Percentiles rank a stretch among this genome's conserved stretches.
Conservation (phyloP, 2,888 invertebrate genomes). For the Ophion ellenae region DNA sequence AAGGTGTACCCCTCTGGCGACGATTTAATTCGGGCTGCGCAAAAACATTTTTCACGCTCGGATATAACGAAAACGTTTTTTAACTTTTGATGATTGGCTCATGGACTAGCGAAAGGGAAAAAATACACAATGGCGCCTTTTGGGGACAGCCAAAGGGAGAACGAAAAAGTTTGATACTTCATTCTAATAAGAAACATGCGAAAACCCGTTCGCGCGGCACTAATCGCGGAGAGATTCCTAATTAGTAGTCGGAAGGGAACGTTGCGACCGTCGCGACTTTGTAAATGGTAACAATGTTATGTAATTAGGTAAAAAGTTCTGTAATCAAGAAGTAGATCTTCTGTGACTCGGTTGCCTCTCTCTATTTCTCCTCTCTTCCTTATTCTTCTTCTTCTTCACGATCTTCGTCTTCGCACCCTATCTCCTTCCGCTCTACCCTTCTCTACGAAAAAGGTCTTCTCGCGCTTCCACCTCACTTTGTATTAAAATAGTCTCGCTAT, state of each 20-base stretch:
- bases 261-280: conserved; percentile 78
- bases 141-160: neutral
- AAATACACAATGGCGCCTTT: conserved; percentile 13
- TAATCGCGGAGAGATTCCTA: conserved; percentile 76
- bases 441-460: conserved; percentile 44
- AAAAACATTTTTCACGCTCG: neutral
- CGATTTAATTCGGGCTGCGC: too few relatives aligned
- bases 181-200: conserved; percentile 63
- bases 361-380: conserved; percentile 48
- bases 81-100: conserved; percentile 18
- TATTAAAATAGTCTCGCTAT: conserved; percentile 81
- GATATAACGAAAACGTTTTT: conserved; percentile 9
- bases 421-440: conserved; percentile 55
- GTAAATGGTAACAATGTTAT: conserved; percentile 83
- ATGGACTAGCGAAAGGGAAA: neutral
- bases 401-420: conserved; percentile 62
- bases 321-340: conserved; percentile 83
- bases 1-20: too few relatives aligned
- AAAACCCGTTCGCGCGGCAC: conserved; percentile 69
- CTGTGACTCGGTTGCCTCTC: conserved; percentile 72
- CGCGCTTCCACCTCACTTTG: conserved; percentile 73
- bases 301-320: conserved; percentile 83
- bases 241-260: conserved; percentile 79
- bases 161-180: conserved; percentile 60
- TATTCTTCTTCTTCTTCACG: conserved; percentile 28